Conservation (phyloP, 2,113 vertebrate genomes). For the Phoxinus phoxinus region DNA sequence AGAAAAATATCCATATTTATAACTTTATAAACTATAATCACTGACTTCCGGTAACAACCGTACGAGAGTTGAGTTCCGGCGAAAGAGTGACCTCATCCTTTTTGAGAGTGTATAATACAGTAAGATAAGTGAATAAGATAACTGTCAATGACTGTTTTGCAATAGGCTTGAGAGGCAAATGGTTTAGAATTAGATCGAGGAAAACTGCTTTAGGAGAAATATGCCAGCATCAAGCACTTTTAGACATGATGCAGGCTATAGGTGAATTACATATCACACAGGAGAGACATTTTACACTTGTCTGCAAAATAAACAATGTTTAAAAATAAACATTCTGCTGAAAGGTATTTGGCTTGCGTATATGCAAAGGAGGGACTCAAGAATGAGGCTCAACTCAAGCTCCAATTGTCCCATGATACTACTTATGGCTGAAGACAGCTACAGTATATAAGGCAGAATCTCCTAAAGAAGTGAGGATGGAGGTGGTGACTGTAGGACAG, state of each 20-base stretch:
- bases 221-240: neutral
- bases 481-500: neutral
- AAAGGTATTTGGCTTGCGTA: neutral
- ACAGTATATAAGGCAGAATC: neutral
- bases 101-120: too few species aligned
- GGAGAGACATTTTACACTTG: neutral
- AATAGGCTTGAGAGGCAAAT: too few species aligned
- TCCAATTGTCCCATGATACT: neutral
- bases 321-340: too few species aligned
- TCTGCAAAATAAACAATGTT: neutral
- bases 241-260: neutral
- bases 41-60: too few species aligned
- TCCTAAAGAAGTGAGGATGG: neutral
- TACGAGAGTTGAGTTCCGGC: too few species aligned
- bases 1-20: too few species aligned
- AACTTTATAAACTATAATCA: too few species aligned
- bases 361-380: neutral
- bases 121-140: too few species aligned
- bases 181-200: too few species aligned
- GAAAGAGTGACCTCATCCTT: too few species aligned
- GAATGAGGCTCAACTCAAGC: neutral
- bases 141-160: neutral
- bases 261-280: neutral
- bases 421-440: neutral
- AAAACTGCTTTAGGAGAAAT: neutral